These are phyloP conservation scores for Epizoanthus scotinus DNA, from an alignment of 92 coral and sea anemone species.

Conservation along the genomic window DNA sequence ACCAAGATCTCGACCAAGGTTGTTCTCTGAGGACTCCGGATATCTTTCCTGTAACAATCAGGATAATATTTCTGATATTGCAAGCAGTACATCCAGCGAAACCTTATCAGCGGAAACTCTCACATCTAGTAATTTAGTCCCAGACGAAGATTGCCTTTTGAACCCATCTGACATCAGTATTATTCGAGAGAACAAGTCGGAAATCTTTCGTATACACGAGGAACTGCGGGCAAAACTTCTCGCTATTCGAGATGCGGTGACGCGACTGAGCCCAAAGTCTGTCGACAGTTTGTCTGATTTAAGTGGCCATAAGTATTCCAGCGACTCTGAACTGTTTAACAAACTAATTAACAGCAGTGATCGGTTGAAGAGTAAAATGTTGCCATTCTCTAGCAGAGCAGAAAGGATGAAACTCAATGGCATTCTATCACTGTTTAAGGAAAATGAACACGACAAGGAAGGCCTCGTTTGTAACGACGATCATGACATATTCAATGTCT, in stretches of 20 bases:
- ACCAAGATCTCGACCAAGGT: constrained; percentile 46
- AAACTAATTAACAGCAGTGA: constrained; percentile 35
- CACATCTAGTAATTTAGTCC: constrained; percentile 54
- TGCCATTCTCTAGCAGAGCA: constrained; percentile 37
- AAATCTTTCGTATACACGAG: constrained; percentile 77
- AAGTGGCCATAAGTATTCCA: constrained; percentile 19
- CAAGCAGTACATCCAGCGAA: constrained; percentile 75
- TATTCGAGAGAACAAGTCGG: constrained; percentile 81
- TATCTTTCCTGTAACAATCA: constrained; percentile 58
- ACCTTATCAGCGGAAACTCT: constrained; percentile 51
- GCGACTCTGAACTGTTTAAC: constrained; percentile 38
- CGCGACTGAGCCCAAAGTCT: constrained; percentile 36
- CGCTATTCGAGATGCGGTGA: constrained; percentile 68
- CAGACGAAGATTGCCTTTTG: constrained; percentile 77
- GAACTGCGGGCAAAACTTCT: constrained; percentile 75
- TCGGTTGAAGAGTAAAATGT: constrained; percentile 29
- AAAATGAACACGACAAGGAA: constrained; percentile 45
- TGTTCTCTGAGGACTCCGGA: constrained; percentile 60
- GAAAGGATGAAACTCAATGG: constrained; percentile 40
- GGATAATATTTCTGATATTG: constrained; percentile 51
- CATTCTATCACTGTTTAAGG: constrained; percentile 49
- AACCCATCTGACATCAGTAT: constrained; percentile 86
- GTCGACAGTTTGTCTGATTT: constrained; percentile 37
- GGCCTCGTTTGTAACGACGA: constrained; percentile 49
- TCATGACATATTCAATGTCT: constrained; percentile 53